Percentiles rank a stretch among this genome's conserved stretches.
Evolutionary conservation across 1,140 invertebrate genomes (phyloP).

Genomic region (Anoplophora glabripennis): DNA sequence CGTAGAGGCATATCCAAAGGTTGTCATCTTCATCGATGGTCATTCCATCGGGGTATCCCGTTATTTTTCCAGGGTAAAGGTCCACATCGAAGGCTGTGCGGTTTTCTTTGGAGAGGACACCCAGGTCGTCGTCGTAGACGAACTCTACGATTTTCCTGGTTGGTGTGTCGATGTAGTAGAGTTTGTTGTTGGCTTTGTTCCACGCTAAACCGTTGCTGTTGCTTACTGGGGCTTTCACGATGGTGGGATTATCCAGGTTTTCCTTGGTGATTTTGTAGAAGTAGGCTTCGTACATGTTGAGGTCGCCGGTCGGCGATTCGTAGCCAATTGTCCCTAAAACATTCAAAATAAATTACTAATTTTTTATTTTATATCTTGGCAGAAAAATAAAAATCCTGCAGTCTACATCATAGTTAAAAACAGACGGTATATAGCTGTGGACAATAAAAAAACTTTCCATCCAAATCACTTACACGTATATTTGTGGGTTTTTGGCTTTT

Average conservation of each 20-base stretch:
- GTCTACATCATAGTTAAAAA: too few relatives aligned
- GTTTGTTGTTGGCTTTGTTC: conserved; percentile 64
- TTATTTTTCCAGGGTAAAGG: too few relatives aligned
- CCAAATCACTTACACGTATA: too few relatives aligned
- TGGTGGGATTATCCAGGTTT: conserved; percentile 48
- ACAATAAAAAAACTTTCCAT: too few relatives aligned
- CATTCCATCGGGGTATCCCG: conserved; percentile 67
- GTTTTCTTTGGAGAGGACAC: conserved; percentile 52
- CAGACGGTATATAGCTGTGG: too few relatives aligned
- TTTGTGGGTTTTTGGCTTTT: too few relatives aligned
- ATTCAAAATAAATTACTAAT: too few relatives aligned
- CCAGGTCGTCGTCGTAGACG: conserved; percentile 69
- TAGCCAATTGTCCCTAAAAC: conserved; percentile 67
- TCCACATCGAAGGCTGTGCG: conserved; percentile 50
- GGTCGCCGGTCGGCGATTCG: conserved; percentile 54
- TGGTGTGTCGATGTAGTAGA: conserved; percentile 76
- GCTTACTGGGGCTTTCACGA: conserved; percentile 53
- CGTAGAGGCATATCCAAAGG: conserved; percentile 63
- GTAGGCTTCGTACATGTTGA: conserved; percentile 53
- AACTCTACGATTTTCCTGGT: conserved; percentile 63
- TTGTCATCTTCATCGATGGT: conserved; percentile 65
- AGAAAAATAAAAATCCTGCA: too few relatives aligned
- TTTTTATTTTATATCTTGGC: too few relatives aligned
- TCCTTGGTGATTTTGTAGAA: conserved; percentile 56
- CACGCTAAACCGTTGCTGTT: conserved; percentile 84